phyloP scores from a whole-genome alignment of 1,140 invertebrate species.

The Neotoxoptera formosana region DNA sequence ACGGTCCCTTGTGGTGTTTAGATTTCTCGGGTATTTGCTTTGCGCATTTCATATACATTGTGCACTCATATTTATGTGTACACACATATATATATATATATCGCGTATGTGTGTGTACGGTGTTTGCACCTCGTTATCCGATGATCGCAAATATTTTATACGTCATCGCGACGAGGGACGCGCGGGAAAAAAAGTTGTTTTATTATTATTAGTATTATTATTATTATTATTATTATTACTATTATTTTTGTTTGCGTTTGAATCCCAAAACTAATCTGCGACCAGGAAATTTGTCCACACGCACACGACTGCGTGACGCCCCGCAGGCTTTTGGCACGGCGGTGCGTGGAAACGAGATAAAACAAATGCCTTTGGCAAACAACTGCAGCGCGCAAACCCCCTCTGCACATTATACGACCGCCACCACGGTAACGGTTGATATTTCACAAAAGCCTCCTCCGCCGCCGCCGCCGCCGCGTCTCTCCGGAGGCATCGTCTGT shows the following conservation, averaged over 20 bases:
- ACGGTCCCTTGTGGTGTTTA: background rate
- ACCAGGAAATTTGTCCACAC: background rate
- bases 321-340: background rate
- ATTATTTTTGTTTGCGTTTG: conserved; percentile 28
- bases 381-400: background rate
- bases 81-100: too few relatives aligned
- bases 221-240: background rate
- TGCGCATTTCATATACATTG: background rate
- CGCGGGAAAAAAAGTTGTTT: background rate
- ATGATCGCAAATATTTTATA: background rate
- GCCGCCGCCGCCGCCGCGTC: background rate
- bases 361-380: conserved; percentile 45
- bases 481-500: conserved; percentile 24
- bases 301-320: background rate
- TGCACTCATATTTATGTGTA: background rate
- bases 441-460: conserved; percentile 23
- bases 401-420: background rate
- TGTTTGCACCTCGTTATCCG: conserved; percentile 27
- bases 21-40: background rate
- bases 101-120: background rate
- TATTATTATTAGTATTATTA: background rate
- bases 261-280: conserved; percentile 38
- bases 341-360: conserved; percentile 28
- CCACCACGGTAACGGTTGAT: conserved; percentile 28
- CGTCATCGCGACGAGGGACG: background rate